Evolutionary conservation across 2,888 invertebrate genomes (phyloP), one percentile per base, ranked within the genome.

Genomic region (Belgica antarctica): DNA sequence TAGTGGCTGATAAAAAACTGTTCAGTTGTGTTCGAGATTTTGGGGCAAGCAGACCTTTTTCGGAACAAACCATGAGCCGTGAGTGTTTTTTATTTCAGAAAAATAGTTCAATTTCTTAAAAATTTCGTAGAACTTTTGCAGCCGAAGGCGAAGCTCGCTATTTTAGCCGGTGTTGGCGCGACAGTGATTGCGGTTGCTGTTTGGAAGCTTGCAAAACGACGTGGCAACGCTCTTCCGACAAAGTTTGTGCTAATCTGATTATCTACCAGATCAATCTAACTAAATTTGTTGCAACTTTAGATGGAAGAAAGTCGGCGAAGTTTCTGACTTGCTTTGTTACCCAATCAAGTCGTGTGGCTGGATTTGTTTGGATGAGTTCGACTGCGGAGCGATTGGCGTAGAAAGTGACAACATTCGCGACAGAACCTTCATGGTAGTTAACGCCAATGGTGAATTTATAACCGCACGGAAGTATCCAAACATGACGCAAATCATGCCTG

Each of bases 341-440:
- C 87, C 87, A 0, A 80, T 87, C 12, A 87, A 87, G 76, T 86
- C 87, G 0, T 83, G 86, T 70, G 85, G 82, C 0, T 77, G 82
- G 0, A 74, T 85, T 25, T 75, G 81, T 1, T 71, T 83, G 71
- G 81, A 78, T 36, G 77, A 78, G n/a, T 82, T 83, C 72, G 83
- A 84, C 73, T 83, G 84, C 74, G 80, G 83, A 0, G 73, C 76
- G 15, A 74, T 87, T 19, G 87, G 87, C 0, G 74, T 85, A 10
- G 27, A 59, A 59, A 1, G 12, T 10, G 15, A 27, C 1, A 46
- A 22, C 36, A 12, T 59, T 27, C 52, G 62, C 22, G 66, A 71
- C 59, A 17, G 87, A 73, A 78, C 82, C 0, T 77, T 87, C 47
- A 84, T 86, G 85, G 80, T 87, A 10, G 79, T 84, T 17, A 83